A percentile compares a stretch with the other conserved stretches of the same genome.
Conservation (phyloP, 2,888 invertebrate genomes). For the Cosmopolites sordidus region DNA sequence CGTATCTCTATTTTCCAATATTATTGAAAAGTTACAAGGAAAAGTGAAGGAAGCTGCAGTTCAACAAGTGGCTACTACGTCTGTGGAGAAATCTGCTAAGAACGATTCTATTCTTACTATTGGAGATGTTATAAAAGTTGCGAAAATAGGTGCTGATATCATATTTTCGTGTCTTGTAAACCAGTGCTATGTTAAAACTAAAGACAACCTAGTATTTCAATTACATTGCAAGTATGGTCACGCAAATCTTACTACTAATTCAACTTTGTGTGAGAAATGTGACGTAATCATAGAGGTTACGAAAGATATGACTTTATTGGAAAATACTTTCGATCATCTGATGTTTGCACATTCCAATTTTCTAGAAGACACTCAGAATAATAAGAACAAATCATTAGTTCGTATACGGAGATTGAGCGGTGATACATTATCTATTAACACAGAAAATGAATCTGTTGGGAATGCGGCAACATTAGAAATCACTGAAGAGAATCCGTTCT, state of each 20-base stretch:
- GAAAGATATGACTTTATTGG: slow-evolving; percentile 26
- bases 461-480: slow-evolving; percentile 22
- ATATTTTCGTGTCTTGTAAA: slow-evolving; percentile 40
- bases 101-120: slow-evolving; percentile 13
- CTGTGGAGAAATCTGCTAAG: too few relatives aligned
- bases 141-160: slow-evolving; percentile 27
- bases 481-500: slow-evolving; percentile 45
- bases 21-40: slow-evolving; percentile 38
- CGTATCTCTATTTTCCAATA: slow-evolving; percentile 31
- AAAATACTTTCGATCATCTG: slow-evolving; percentile 34
- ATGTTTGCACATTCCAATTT: slow-evolving; percentile 31
- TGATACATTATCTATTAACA: slow-evolving; percentile 46
- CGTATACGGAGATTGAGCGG: slow-evolving; percentile 50
- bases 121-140: slow-evolving; percentile 34
- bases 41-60: slow-evolving; percentile 29
- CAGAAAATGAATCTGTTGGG: slow-evolving; percentile 28
- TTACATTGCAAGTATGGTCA: slow-evolving; percentile 43
- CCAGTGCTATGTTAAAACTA: slow-evolving; percentile 39
- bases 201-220: slow-evolving; percentile 36
- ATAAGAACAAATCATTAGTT: slow-evolving; percentile 29
- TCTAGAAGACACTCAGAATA: background rate
- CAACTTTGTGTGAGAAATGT: slow-evolving; percentile 31
- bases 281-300: slow-evolving; percentile 25
- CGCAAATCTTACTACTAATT: slow-evolving; percentile 20
- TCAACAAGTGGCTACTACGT: slow-evolving; percentile 5